Conservation (phyloP, 1,140 invertebrate genomes). For the Zaprionus kolodkinae region DNA sequence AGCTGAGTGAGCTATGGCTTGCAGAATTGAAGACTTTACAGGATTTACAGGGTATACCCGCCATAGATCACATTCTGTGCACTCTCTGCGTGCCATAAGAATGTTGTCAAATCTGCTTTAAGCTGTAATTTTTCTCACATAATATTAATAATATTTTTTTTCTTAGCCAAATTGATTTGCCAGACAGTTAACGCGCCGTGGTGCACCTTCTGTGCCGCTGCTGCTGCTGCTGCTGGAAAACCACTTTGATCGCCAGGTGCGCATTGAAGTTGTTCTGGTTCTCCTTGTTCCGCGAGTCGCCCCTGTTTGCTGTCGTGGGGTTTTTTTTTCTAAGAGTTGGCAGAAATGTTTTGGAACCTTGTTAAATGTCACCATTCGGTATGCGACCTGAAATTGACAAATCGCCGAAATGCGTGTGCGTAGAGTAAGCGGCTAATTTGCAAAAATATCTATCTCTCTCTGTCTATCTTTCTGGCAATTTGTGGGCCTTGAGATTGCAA, state of each 20-base stretch:
- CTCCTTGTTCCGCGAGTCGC: constrained; percentile 70
- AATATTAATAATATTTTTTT: constrained; percentile 33
- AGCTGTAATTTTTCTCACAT: constrained; percentile 42
- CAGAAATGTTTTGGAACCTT: constrained; percentile 67
- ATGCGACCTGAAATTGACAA: constrained; percentile 80
- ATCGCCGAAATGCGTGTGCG: constrained; percentile 72
- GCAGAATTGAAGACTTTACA: no score
- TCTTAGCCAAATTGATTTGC: not conserved
- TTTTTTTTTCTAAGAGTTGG: constrained; percentile 25
- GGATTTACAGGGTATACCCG: not conserved
- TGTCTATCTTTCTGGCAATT: constrained; percentile 35
- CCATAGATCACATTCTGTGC: not conserved
- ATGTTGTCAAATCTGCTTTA: constrained; percentile 12
- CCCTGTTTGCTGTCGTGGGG: constrained; percentile 43
- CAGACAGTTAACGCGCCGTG: constrained; percentile 30
- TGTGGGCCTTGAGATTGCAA: constrained; percentile 56
- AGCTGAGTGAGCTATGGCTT: no score
- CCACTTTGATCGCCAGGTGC: constrained; percentile 78
- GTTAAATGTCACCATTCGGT: constrained; percentile 77
- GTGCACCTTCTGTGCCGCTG: constrained; percentile 20
- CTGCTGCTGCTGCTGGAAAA: constrained; percentile 71
- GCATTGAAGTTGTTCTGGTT: constrained; percentile 77
- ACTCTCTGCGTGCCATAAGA: not conserved
- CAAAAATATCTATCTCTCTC: constrained; percentile 38
- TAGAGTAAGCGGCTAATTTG: constrained; percentile 53